These are phyloP conservation scores for Tetramorium bicarinatum DNA, from an alignment of 2,888 invertebrate genomes.

Conservation along the genomic window DNA sequence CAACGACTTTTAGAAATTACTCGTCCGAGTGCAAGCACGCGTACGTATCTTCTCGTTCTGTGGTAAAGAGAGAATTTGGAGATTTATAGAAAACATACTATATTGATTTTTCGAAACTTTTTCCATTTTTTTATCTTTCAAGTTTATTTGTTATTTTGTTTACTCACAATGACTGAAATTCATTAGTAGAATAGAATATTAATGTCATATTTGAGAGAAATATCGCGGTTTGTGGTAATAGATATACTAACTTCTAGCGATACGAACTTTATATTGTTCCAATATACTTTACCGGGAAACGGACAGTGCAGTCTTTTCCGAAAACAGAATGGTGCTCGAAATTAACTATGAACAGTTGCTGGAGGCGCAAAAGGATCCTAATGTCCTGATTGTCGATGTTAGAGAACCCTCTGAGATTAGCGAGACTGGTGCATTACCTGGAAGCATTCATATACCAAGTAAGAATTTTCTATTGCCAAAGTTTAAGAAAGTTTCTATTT, in stretches of 20 bases:
- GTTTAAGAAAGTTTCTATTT: neutral
- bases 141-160: neutral
- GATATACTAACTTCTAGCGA: conserved; percentile 17
- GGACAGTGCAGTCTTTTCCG: conserved; percentile 64
- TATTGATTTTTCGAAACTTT: neutral
- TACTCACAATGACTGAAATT: neutral
- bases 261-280: conserved; percentile 43
- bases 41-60: neutral
- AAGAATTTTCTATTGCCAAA: conserved; percentile 61
- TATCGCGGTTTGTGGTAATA: neutral
- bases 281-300: conserved; percentile 32
- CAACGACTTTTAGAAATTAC: conserved; percentile 11
- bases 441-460: conserved; percentile 93
- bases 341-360: conserved; percentile 79
- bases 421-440: conserved; percentile 91
- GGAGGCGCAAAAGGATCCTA: conserved; percentile 86
- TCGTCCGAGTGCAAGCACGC: neutral
- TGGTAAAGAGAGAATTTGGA: neutral
- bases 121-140: neutral
- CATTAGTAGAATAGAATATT: neutral
- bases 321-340: conserved; percentile 66
- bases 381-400: conserved; percentile 91
- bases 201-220: too few species aligned
- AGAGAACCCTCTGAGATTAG: conserved; percentile 91
- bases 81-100: neutral